A percentile compares a stretch with the other conserved stretches of the same genome.
These are phyloP conservation scores for Cheilosia impressa DNA, from an alignment of 2,888 invertebrate species.

Conservation along the genomic window DNA sequence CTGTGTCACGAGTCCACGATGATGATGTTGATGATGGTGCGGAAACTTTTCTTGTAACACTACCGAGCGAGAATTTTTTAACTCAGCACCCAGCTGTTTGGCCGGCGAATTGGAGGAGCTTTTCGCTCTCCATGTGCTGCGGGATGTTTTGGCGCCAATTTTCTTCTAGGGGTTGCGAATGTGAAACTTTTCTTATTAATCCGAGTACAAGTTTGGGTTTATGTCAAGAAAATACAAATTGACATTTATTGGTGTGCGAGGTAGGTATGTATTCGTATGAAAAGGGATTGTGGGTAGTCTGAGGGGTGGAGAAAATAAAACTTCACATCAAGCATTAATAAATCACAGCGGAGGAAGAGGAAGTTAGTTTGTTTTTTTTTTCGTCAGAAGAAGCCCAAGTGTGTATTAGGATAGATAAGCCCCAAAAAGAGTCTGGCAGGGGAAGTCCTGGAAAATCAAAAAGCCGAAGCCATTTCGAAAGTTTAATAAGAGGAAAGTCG, in stretches of 20 bases:
- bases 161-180: background rate
- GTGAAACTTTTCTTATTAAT: background rate
- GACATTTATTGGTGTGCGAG: background rate
- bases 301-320: constrained; percentile 21
- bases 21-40: background rate
- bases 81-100: constrained; percentile 58
- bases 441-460: background rate
- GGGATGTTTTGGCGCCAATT: constrained; percentile 65
- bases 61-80: constrained; percentile 44
- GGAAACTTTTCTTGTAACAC: constrained; percentile 46
- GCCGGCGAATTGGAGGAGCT: constrained; percentile 49
- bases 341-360: constrained; percentile 44
- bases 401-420: constrained; percentile 17
- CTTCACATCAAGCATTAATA: constrained; percentile 56
- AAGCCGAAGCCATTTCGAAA: background rate
- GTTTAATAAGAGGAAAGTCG: background rate
- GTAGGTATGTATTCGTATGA: constrained; percentile 7
- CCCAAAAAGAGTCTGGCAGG: background rate
- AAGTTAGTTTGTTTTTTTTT: constrained; percentile 3
- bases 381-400: background rate
- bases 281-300: constrained; percentile 7
- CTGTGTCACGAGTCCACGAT: constrained; percentile 19
- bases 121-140: constrained; percentile 29
- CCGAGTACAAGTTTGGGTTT: constrained; percentile 2
- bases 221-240: background rate